These are phyloP conservation scores for Papilio demoleus DNA, from an alignment of 2,888 invertebrate species.

Conservation along the genomic window DNA sequence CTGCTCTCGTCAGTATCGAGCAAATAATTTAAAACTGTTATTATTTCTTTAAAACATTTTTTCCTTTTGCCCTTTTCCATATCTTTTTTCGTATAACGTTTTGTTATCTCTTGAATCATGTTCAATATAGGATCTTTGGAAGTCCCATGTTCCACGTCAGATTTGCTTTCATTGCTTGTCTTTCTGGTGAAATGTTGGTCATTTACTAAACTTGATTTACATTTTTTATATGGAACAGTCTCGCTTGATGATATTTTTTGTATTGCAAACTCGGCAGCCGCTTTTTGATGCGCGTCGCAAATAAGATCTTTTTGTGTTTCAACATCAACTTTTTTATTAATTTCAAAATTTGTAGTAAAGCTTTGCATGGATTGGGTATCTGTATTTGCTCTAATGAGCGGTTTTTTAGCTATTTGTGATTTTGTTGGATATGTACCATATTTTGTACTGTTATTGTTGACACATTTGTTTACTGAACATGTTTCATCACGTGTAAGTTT, in stretches of 20 bases:
- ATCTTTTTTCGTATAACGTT: conserved; percentile 71
- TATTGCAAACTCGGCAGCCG: not conserved
- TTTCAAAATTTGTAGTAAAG: conserved; percentile 40
- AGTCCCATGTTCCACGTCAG: conserved; percentile 41
- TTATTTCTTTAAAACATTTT: conserved; percentile 75
- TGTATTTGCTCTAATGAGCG: conserved; percentile 60
- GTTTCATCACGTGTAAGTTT: conserved; percentile 34
- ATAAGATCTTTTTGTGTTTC: conserved; percentile 39
- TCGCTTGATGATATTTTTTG: conserved; percentile 40
- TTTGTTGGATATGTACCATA: conserved; percentile 63
- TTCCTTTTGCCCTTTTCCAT: conserved; percentile 64
- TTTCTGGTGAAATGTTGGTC: conserved; percentile 40
- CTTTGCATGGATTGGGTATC: conserved; percentile 54
- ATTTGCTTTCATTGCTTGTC: conserved; percentile 46
- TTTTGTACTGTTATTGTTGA: conserved; percentile 40
- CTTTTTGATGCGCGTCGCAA: conserved; percentile 15
- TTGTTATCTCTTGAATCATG: conserved; percentile 72
- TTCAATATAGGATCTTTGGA: conserved; percentile 62
- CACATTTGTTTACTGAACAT: conserved; percentile 44
- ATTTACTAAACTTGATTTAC: conserved; percentile 37
- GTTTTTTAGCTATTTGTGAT: conserved; percentile 52
- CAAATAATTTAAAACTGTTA: conserved; percentile 70
- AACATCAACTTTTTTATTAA: conserved; percentile 36
- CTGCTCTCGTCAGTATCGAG: conserved; percentile 70
- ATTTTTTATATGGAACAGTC: conserved; percentile 34